Conservation (phyloP, 2,888 invertebrate genomes). For the Thysanoteuthis rhombus region DNA sequence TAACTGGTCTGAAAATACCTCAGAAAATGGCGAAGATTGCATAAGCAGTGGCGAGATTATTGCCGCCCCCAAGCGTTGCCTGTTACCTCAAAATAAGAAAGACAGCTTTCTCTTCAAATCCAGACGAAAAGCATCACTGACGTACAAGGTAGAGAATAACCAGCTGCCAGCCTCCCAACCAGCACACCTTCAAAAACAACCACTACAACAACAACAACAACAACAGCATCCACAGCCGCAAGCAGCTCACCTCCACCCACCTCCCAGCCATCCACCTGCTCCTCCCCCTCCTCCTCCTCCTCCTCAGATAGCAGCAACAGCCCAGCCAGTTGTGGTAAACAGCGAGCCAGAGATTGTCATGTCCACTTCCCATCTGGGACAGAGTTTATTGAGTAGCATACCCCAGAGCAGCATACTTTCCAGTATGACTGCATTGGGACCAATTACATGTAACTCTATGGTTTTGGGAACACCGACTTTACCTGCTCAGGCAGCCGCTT, state of each 20-base stretch:
- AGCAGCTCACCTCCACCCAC: slow-evolving; percentile 44
- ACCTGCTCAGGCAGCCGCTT: slow-evolving; percentile 31
- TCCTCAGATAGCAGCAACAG: background rate
- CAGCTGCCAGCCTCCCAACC: slow-evolving; percentile 42
- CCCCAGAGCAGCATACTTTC: slow-evolving; percentile 27
- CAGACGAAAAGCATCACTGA: slow-evolving; percentile 47
- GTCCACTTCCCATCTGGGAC: slow-evolving; percentile 32
- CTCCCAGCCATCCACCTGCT: slow-evolving; percentile 40
- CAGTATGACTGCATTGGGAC: slow-evolving; percentile 29
- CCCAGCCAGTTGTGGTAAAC: slow-evolving; percentile 13
- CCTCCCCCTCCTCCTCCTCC: slow-evolving; percentile 24
- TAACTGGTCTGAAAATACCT: slow-evolving; percentile 42
- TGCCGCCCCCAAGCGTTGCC: slow-evolving; percentile 51
- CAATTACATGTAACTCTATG: slow-evolving; percentile 31
- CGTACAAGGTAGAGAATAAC: slow-evolving; percentile 39
- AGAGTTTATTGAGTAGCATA: slow-evolving; percentile 22
- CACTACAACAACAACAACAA: slow-evolving; percentile 39
- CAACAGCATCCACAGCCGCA: slow-evolving; percentile 31
- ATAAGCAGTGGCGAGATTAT: slow-evolving; percentile 47
- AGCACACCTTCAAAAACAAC: slow-evolving; percentile 42
- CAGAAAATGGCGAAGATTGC: slow-evolving; percentile 40
- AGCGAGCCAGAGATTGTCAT: slow-evolving; percentile 23
- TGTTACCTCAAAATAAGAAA: slow-evolving; percentile 43
- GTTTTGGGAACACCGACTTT: slow-evolving; percentile 32
- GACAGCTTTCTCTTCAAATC: slow-evolving; percentile 41